These are phyloP conservation scores for Phenganax marumi DNA, from an alignment of 92 coral and sea anemone species.

Conservation along the genomic window DNA sequence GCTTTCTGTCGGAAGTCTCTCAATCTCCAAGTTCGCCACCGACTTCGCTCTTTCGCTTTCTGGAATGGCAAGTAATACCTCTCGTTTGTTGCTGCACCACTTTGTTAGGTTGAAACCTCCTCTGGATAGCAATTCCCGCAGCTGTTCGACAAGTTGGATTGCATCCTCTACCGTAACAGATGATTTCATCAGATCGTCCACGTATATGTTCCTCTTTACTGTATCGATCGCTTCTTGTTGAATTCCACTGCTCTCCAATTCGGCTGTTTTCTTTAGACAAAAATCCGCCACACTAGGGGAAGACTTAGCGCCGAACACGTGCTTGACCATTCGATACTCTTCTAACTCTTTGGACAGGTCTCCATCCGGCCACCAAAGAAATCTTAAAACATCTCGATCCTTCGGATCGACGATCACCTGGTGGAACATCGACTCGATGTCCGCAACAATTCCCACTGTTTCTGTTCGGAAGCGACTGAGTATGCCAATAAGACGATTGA, in stretches of 20 bases:
- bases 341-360: conserved; percentile 48
- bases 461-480: conserved; percentile 55
- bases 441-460: conserved; percentile 47
- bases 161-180: conserved; percentile 31
- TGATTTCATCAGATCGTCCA: conserved; percentile 60
- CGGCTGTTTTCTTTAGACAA: conserved; percentile 50
- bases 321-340: conserved; percentile 59
- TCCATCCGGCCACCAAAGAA: conserved; percentile 56
- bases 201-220: conserved; percentile 53
- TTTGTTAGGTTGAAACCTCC: conserved; percentile 57
- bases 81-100: conserved; percentile 54
- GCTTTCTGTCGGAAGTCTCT: conserved; percentile 46
- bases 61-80: conserved; percentile 47
- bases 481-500: conserved; percentile 50
- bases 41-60: conserved; percentile 57
- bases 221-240: conserved; percentile 40
- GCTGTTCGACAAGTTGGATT: conserved; percentile 37
- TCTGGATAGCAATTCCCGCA: conserved; percentile 45
- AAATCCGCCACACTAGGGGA: conserved; percentile 59
- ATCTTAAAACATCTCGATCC: conserved; percentile 54
- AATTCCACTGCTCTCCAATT: conserved; percentile 30
- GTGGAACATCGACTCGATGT: conserved; percentile 59
- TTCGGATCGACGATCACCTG: conserved; percentile 60
- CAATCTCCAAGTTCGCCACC: conserved; percentile 43
- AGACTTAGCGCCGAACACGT: conserved; percentile 50